phyloP scores from a whole-genome alignment of 2,797 vertebrate species.

The Decapterus maruadsi region DNA sequence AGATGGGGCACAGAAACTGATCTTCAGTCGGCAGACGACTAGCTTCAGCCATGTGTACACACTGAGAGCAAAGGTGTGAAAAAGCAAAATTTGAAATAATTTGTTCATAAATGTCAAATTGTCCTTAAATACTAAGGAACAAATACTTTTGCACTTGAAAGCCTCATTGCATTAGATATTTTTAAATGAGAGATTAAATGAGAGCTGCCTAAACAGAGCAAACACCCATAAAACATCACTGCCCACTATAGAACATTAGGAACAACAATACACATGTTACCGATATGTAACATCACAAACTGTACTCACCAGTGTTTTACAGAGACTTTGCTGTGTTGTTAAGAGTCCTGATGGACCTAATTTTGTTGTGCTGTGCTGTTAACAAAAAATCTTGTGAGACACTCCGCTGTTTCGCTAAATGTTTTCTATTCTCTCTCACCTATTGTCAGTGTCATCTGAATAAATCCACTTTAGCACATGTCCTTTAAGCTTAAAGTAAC shows the following conservation, averaged over 20 bases:
- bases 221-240: too few species aligned
- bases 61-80: background rate
- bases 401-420: background rate
- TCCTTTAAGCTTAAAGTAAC: too few species aligned
- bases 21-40: background rate
- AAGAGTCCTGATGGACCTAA: background rate
- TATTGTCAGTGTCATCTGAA: too few species aligned
- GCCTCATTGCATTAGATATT: too few species aligned
- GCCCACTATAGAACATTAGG: too few species aligned
- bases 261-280: background rate
- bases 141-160: too few species aligned
- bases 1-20: conserved; percentile 25
- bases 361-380: background rate
- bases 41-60: conserved; percentile 1
- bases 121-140: background rate
- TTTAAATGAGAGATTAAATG: too few species aligned
- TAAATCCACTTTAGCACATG: too few species aligned
- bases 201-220: too few species aligned
- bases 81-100: background rate
- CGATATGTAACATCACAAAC: background rate
- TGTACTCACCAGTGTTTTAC: background rate
- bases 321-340: background rate
- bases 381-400: background rate
- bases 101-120: background rate
- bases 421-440: background rate